phyloP scores from a whole-genome alignment of 2,113 vertebrate genomes.

The Cyrtonyx montezumae region DNA sequence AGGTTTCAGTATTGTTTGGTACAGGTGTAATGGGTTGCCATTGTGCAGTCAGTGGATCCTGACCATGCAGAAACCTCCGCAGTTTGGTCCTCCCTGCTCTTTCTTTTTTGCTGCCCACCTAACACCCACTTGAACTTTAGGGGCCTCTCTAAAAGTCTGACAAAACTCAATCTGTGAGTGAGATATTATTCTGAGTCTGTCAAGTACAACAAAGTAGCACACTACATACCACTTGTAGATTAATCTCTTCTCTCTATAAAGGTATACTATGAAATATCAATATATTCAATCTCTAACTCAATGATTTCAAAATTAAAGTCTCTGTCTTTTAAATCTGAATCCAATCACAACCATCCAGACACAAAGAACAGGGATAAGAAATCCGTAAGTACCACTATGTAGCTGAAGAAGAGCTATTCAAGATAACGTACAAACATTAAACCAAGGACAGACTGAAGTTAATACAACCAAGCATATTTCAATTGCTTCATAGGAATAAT shows the following conservation, averaged over 20 bases:
- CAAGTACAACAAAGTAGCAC: not conserved
- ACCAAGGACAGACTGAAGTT: constrained; percentile 25
- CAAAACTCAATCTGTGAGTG: not conserved
- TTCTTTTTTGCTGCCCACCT: not conserved
- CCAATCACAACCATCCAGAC: not conserved
- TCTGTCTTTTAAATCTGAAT: not conserved
- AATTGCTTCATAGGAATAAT: constrained; percentile 21
- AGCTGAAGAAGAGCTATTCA: not conserved
- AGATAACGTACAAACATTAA: not conserved
- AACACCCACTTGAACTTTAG: not conserved
- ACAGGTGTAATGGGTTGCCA: not conserved
- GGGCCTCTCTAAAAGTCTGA: not conserved
- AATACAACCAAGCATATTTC: constrained; percentile 9
- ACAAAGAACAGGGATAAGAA: constrained; percentile 9
- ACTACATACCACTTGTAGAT: not conserved
- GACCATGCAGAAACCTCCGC: not conserved
- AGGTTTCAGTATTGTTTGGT: not conserved
- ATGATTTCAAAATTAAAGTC: constrained; percentile 40
- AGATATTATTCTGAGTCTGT: not conserved
- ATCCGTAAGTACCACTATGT: not conserved
- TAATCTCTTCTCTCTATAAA: not conserved
- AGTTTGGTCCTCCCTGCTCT: not conserved
- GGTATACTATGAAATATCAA: constrained; percentile 18
- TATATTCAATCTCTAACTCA: constrained; percentile 39
- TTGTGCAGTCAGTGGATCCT: fast-evolving